Percentiles rank a stretch among this genome's conserved stretches.
Conservation (phyloP, 1,140 invertebrate genomes). For the Tribolium castaneum region DNA sequence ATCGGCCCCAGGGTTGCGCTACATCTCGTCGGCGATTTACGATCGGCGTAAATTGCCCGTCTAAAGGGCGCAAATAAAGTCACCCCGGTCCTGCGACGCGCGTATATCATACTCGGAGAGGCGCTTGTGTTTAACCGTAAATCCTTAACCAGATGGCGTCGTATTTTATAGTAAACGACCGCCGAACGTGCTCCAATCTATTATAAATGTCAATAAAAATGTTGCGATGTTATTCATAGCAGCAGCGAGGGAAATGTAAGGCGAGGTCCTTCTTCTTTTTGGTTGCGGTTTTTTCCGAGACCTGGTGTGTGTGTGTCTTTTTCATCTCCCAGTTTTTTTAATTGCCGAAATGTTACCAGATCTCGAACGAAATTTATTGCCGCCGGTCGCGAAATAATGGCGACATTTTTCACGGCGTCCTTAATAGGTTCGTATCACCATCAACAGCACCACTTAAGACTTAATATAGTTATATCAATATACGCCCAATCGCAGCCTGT, state of each 20-base stretch:
- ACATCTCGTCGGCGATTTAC: conserved; percentile 7
- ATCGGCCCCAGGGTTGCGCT: conserved; percentile 44
- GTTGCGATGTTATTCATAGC: conserved; percentile 10
- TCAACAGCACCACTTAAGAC: conserved; percentile 22
- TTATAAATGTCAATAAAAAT: conserved; percentile 22
- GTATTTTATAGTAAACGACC: conserved; percentile 18
- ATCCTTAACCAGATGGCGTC: conserved; percentile 9
- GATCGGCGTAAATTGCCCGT: not conserved
- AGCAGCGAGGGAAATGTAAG: not conserved
- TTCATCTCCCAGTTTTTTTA: conserved; percentile 12
- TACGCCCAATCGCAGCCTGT: not conserved
- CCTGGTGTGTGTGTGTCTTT: not conserved
- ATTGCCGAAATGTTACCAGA: conserved; percentile 29
- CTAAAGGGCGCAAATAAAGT: not conserved
- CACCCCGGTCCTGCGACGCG: not conserved
- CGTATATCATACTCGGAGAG: not conserved
- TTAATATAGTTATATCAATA: conserved; percentile 36
- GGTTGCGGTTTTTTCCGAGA: not conserved
- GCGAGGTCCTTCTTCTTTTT: not conserved
- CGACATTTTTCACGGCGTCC: conserved; percentile 35
- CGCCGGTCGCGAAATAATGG: conserved; percentile 27
- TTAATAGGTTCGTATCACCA: conserved; percentile 38
- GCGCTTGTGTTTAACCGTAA: conserved; percentile 9
- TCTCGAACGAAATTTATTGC: conserved; percentile 30
- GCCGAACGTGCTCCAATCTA: conserved; percentile 6